Evolutionary conservation across 2,113 vertebrate species (phyloP).

Genomic region (Sapajus apella): DNA sequence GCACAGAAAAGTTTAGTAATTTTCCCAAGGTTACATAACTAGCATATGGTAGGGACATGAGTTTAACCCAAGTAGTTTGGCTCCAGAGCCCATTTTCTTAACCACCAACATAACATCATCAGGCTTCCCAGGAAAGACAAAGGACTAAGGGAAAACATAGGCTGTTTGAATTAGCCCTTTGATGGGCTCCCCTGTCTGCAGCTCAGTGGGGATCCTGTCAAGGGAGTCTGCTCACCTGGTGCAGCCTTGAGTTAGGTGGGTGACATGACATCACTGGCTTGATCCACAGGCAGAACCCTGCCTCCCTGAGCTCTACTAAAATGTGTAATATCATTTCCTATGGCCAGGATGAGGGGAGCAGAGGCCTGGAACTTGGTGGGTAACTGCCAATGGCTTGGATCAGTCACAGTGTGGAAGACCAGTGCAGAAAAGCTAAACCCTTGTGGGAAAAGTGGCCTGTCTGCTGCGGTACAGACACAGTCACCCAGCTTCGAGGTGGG

Average conservation of each 20-base stretch:
- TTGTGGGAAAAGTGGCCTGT: background rate
- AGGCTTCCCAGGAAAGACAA: background rate
- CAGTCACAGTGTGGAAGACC: background rate
- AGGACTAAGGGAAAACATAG: background rate
- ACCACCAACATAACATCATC: background rate
- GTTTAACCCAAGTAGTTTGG: slow-evolving; percentile 7
- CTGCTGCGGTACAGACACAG: background rate
- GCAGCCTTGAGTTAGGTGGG: background rate
- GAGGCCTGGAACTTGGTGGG: background rate
- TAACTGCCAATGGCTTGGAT: background rate
- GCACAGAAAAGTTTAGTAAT: background rate
- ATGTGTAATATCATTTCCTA: slow-evolving; percentile 9
- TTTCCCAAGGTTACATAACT: background rate
- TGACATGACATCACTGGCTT: background rate
- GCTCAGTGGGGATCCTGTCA: background rate
- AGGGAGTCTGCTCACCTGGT: background rate
- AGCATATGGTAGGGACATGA: background rate
- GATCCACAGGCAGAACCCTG: background rate
- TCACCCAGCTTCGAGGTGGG: background rate
- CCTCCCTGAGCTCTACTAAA: background rate
- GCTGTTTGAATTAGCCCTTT: background rate
- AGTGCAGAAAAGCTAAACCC: background rate
- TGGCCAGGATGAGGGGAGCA: background rate
- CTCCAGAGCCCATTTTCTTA: background rate
- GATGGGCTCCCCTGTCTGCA: background rate